phyloP scores from a whole-genome alignment of 2,888 invertebrate genomes.

The Sylvicola fuscatus region DNA sequence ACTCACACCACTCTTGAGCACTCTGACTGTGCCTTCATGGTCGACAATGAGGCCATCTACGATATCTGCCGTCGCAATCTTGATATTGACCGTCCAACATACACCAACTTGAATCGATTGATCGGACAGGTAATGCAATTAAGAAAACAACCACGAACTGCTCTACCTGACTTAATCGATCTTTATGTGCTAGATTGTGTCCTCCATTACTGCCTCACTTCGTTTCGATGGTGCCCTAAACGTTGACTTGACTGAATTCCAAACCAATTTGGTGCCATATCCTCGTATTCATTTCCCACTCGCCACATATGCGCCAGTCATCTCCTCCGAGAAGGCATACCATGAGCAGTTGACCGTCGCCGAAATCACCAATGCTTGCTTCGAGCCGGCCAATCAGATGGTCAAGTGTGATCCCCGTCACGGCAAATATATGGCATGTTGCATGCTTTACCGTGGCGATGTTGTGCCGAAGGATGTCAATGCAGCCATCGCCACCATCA shows the following conservation, averaged over 20 bases:
- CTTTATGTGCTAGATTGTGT: conserved; percentile 48
- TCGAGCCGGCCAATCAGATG: conserved; percentile 90
- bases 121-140: conserved; percentile 40
- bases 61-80: conserved; percentile 74
- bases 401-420: conserved; percentile 81
- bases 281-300: conserved; percentile 90
- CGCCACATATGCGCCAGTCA: conserved; percentile 78
- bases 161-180: too few species aligned
- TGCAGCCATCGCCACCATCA: conserved; percentile 80
- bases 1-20: conserved; percentile 79
- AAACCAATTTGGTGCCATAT: conserved; percentile 83
- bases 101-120: conserved; percentile 70
- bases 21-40: conserved; percentile 82
- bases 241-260: conserved; percentile 86
- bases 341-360: conserved; percentile 79
- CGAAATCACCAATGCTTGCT: conserved; percentile 88
- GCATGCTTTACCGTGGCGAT: conserved; percentile 81
- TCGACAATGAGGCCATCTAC: conserved; percentile 78
- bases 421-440: conserved; percentile 88
- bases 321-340: conserved; percentile 82
- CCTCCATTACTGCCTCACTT: conserved; percentile 81
- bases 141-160: neutral
- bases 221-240: conserved; percentile 84
- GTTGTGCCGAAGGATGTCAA: conserved; percentile 89
- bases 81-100: conserved; percentile 66